Conservation (phyloP, 2,888 invertebrate genomes). For the Hypomecis punctinalis region DNA sequence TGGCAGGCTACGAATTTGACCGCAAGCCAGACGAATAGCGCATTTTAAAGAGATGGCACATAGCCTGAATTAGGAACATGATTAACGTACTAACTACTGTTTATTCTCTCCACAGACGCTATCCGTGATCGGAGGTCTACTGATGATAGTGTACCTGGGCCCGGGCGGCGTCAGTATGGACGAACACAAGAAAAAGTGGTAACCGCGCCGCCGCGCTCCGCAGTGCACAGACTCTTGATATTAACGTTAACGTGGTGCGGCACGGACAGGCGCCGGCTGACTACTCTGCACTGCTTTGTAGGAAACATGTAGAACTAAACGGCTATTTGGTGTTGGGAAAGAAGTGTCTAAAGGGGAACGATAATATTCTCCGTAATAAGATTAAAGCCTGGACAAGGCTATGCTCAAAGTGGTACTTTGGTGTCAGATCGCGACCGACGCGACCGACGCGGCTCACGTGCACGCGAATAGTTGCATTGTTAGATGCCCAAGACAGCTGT, state of each 20-base stretch:
- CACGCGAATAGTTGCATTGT: background rate
- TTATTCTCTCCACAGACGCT: conserved; percentile 91
- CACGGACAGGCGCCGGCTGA: background rate
- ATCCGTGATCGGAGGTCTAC: conserved; percentile 98
- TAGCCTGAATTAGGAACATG: too few species aligned
- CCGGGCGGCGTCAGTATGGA: conserved; percentile 99
- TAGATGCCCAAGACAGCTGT: too few species aligned
- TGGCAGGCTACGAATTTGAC: too few species aligned
- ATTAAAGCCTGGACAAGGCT: background rate
- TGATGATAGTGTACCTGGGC: conserved; percentile 99
- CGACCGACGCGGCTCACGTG: background rate
- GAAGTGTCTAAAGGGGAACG: too few species aligned
- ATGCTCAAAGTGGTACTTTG: background rate
- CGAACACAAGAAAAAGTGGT: conserved; percentile 99
- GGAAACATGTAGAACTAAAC: background rate
- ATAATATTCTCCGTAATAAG: too few species aligned
- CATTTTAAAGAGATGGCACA: too few species aligned
- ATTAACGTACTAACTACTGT: too few species aligned
- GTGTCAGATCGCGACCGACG: background rate
- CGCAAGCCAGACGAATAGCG: too few species aligned
- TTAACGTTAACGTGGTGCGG: conserved; percentile 17
- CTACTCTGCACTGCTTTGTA: conserved; percentile 1
- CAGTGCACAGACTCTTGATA: conserved; percentile 36
- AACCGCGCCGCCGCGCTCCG: conserved; percentile 50
- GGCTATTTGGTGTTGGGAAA: background rate